Evolutionary conservation across 1,140 invertebrate genomes (phyloP).

Genomic region (Stegodyphus mimosarum): DNA sequence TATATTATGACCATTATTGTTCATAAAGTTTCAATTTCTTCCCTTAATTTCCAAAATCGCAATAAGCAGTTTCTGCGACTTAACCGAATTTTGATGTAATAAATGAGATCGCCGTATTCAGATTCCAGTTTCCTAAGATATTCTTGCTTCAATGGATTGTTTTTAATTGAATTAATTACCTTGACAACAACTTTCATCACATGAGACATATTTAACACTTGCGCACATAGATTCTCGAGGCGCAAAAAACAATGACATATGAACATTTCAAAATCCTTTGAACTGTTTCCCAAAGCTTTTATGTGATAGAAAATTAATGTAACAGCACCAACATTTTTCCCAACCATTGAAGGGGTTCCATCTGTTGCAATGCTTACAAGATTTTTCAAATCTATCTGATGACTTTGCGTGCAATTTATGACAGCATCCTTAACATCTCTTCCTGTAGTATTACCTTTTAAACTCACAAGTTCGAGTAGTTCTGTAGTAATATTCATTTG

Average conservation of each 20-base stretch:
- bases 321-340: constrained; percentile 64
- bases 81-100: constrained; percentile 63
- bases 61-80: constrained; percentile 52
- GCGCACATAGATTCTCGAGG: constrained; percentile 64
- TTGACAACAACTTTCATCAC: constrained; percentile 65
- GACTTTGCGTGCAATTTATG: no score
- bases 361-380: no score
- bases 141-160: constrained; percentile 64
- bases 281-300: constrained; percentile 38
- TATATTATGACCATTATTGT: not conserved
- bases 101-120: constrained; percentile 65
- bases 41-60: constrained; percentile 9
- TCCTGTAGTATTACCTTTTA: constrained; percentile 36
- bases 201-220: constrained; percentile 64
- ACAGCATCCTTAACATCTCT: constrained; percentile 66
- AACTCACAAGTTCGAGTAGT: no score
- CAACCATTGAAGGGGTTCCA: constrained; percentile 65
- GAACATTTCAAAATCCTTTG: constrained; percentile 42
- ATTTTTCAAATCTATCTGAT: no score
- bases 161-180: constrained; percentile 66
- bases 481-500: no score
- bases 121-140: constrained; percentile 65
- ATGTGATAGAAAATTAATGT: constrained; percentile 63
- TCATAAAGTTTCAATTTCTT: constrained; percentile 17
- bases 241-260: constrained; percentile 66